Evolutionary conservation across 2,797 vertebrate species (phyloP).

Genomic region (Gambelia wislizenii): DNA sequence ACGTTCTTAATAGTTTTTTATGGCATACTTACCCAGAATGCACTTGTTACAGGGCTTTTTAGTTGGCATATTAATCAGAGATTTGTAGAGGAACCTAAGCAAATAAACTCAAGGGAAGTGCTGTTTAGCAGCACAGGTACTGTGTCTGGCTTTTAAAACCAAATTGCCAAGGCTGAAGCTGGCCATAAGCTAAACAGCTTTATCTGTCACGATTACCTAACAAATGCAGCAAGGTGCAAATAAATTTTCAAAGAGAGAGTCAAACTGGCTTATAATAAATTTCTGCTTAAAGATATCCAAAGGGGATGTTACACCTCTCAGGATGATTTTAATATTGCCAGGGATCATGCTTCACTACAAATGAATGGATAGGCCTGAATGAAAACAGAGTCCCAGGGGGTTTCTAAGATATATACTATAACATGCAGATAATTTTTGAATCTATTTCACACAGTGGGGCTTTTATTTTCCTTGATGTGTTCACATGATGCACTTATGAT

Average conservation of each 20-base stretch:
- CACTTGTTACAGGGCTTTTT: conserved; percentile 29
- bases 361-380: conserved; percentile 52
- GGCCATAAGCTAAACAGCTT: conserved; percentile 35
- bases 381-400: conserved; percentile 45
- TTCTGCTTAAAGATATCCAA: conserved; percentile 48
- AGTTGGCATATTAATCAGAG: conserved; percentile 57
- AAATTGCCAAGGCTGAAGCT: conserved; percentile 61
- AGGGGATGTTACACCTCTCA: conserved; percentile 36
- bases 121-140: conserved; percentile 44
- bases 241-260: conserved; percentile 63
- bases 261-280: conserved; percentile 42
- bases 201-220: conserved; percentile 64
- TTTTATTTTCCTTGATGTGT: conserved; percentile 53
- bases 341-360: conserved; percentile 50
- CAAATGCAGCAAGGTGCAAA: conserved; percentile 68
- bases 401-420: conserved; percentile 36
- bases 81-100: conserved; percentile 60
- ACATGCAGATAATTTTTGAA: conserved; percentile 59
- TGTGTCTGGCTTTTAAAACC: conserved; percentile 65
- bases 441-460: conserved; percentile 33
- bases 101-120: conserved; percentile 49
- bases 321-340: conserved; percentile 63
- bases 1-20: conserved; percentile 41
- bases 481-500: conserved; percentile 47
- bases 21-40: conserved; percentile 34